These are phyloP conservation scores for Sycobia sp. DNA, from an alignment of 1,140 invertebrate genomes.

Conservation along the genomic window DNA sequence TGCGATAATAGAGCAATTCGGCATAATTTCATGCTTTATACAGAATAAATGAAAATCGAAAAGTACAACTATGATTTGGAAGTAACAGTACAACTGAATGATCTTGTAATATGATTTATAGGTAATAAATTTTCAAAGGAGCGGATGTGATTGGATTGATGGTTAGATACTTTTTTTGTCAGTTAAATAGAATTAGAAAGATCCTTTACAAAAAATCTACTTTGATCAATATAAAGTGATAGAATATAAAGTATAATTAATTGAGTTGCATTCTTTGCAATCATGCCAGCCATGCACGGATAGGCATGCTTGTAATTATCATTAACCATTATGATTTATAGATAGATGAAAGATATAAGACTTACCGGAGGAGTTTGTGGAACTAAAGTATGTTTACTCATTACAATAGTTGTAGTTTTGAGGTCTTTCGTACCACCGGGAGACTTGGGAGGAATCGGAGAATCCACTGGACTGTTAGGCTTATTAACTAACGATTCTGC, in stretches of 20 bases:
- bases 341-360: constrained; percentile 38
- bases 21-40: constrained; percentile 7
- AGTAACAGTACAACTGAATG: not conserved
- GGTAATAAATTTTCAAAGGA: no score
- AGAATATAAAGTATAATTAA: no score
- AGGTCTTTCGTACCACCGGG: constrained; percentile 76
- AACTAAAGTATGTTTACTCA: constrained; percentile 87
- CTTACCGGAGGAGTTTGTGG: constrained; percentile 67
- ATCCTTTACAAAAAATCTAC: constrained; percentile 7
- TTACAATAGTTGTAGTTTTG: constrained; percentile 91
- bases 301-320: constrained; percentile 19
- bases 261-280: no score
- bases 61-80: not conserved
- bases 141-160: no score
- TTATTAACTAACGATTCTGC: constrained; percentile 75
- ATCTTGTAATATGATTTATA: no score
- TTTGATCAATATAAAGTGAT: no score
- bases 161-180: no score
- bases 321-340: constrained; percentile 24
- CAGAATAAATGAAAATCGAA: constrained; percentile 6
- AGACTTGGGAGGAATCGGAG: constrained; percentile 75
- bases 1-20: not conserved
- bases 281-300: constrained; percentile 26
- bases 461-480: constrained; percentile 63
- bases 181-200: no score